Evolutionary conservation across 2,888 invertebrate species (phyloP).

Genomic region (Caenorhabditis sp.): DNA sequence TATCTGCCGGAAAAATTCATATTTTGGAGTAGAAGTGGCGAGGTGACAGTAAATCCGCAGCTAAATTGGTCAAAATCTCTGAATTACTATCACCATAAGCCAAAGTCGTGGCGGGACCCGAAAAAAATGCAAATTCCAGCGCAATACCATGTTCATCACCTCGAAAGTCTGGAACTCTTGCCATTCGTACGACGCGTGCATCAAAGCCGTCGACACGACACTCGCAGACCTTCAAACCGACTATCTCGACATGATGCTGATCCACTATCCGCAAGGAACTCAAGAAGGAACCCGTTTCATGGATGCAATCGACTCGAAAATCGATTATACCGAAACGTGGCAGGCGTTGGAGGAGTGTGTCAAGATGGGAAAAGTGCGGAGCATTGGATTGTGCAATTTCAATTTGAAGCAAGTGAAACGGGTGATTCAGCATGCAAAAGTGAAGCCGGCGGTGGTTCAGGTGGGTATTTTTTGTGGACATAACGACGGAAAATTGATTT

Average conservation of each 20-base stretch:
- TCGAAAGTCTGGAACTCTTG: constrained; percentile 83
- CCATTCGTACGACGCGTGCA: constrained; percentile 77
- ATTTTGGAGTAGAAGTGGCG: too few species aligned
- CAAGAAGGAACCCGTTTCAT: constrained; percentile 77
- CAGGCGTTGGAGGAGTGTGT: constrained; percentile 77
- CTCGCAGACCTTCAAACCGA: constrained; percentile 65
- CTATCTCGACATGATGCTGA: constrained; percentile 80
- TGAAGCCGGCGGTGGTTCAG: constrained; percentile 89
- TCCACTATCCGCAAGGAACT: constrained; percentile 82
- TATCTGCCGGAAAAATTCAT: too few species aligned
- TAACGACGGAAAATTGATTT: too few species aligned
- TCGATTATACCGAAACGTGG: constrained; percentile 82
- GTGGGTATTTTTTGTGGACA: neutral
- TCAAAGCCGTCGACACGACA: constrained; percentile 53
- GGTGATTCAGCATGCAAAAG: constrained; percentile 86
- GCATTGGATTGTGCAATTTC: constrained; percentile 82
- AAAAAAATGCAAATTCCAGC: constrained; percentile 60
- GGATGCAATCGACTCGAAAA: constrained; percentile 67
- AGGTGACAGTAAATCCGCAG: too few species aligned
- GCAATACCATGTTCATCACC: constrained; percentile 82
- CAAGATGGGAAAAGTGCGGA: constrained; percentile 68
- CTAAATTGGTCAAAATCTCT: too few species aligned
- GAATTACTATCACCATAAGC: too few species aligned
- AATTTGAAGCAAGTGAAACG: constrained; percentile 82
- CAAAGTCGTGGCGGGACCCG: too few species aligned